phyloP scores from a whole-genome alignment of 92 coral and sea anemone genomes.

The Epizoanthus stellaris region DNA sequence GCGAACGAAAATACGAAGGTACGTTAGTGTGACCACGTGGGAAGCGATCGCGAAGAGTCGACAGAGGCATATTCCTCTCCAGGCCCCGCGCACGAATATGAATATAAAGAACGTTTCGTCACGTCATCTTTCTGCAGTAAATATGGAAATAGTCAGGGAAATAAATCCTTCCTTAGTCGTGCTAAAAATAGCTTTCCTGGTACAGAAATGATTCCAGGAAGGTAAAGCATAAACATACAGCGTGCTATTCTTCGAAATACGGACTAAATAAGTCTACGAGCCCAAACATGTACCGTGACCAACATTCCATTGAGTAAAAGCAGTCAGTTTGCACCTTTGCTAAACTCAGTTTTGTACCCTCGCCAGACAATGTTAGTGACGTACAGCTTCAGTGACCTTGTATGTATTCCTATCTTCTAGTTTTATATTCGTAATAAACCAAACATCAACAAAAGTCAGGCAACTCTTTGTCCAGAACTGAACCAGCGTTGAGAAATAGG shows the following conservation, averaged over 20 bases:
- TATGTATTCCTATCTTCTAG: not conserved
- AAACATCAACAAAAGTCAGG: not conserved
- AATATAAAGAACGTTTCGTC: not conserved
- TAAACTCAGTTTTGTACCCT: not conserved
- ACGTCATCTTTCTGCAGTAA: not conserved
- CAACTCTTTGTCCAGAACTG: not conserved
- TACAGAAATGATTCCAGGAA: not conserved
- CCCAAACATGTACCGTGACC: not conserved
- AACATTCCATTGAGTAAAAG: not conserved
- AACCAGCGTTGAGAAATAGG: not conserved
- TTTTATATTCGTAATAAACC: not conserved
- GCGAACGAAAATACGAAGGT: too few species aligned
- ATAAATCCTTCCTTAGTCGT: not conserved
- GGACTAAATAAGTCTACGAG: not conserved
- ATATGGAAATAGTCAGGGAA: not conserved
- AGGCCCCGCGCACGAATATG: constrained; percentile 20
- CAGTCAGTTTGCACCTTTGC: not conserved
- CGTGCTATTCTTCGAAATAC: not conserved
- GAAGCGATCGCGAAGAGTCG: not conserved
- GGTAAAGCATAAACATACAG: not conserved
- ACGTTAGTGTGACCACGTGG: not conserved
- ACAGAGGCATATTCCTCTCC: not conserved
- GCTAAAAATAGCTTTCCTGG: not conserved
- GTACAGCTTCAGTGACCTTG: constrained; percentile 24
- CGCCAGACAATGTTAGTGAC: not conserved